Conservation (phyloP, 2,888 invertebrate species). For the Micropterix aruncella region DNA sequence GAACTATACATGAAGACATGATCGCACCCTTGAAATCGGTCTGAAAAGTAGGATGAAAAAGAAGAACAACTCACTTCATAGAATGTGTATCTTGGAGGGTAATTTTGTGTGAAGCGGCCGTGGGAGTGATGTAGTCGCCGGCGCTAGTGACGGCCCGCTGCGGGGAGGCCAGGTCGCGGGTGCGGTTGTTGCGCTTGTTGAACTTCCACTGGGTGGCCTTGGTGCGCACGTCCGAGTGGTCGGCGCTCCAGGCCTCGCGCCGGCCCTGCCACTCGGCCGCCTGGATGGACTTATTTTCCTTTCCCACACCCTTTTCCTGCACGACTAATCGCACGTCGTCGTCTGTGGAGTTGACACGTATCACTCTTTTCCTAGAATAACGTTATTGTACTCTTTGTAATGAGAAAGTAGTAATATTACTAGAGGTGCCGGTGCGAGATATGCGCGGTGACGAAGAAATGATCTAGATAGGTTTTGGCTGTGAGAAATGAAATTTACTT, state of each 20-base stretch:
- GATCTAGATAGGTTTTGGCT: no score
- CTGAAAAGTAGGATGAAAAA: no score
- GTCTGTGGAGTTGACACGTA: constrained; percentile 59
- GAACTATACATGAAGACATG: no score
- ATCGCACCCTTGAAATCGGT: no score
- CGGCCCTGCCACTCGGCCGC: constrained; percentile 61
- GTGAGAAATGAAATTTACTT: no score
- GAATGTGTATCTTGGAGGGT: constrained; percentile 11
- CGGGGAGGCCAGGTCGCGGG: constrained; percentile 29
- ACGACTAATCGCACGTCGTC: constrained; percentile 63
- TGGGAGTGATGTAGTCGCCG: constrained; percentile 31
- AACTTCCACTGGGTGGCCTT: constrained; percentile 62
- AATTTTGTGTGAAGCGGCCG: constrained; percentile 25
- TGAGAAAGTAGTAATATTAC: constrained; percentile 1
- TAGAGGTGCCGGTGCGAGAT: no score
- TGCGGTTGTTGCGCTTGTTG: constrained; percentile 46
- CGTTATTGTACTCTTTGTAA: constrained; percentile 31
- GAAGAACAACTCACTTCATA: no score
- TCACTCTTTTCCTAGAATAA: constrained; percentile 60
- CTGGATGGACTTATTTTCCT: constrained; percentile 64
- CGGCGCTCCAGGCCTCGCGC: constrained; percentile 80
- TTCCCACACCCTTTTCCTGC: constrained; percentile 52
- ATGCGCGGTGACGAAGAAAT: no score
- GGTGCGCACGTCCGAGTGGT: constrained; percentile 50
- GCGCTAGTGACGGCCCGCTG: constrained; percentile 15